Percentiles rank a stretch among this genome's conserved stretches.
Evolutionary conservation across 1,140 invertebrate species (phyloP).

Genomic region (Drosophila suzukii): DNA sequence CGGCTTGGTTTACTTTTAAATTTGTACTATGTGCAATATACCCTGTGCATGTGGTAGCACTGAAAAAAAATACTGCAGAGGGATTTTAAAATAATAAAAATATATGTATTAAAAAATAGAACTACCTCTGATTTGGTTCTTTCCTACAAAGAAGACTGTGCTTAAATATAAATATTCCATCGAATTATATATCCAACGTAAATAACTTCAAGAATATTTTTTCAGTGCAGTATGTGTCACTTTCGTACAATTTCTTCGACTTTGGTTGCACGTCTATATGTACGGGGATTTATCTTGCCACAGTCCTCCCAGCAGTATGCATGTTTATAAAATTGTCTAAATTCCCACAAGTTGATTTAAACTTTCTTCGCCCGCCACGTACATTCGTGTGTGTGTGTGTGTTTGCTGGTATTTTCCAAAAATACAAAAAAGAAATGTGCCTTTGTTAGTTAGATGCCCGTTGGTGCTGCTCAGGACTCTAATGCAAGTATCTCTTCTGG

Average conservation of each 20-base stretch:
- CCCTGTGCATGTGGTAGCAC: constrained; percentile 20
- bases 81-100: neutral
- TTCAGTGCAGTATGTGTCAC: constrained; percentile 24
- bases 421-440: constrained; percentile 21
- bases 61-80: constrained; percentile 3
- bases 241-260: constrained; percentile 1
- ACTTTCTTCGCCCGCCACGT: constrained; percentile 55
- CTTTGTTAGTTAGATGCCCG: constrained; percentile 54
- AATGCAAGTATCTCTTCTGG: constrained; percentile 38
- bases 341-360: constrained; percentile 82
- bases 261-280: constrained; percentile 26
- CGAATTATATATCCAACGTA: neutral
- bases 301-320: constrained; percentile 33
- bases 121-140: neutral
- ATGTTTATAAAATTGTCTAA: constrained; percentile 82
- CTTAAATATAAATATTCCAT: neutral
- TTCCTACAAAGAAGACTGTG: neutral
- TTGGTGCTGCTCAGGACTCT: constrained; percentile 42
- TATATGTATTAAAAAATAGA: too few species aligned
- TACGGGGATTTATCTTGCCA: constrained; percentile 29
- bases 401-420: constrained; percentile 19
- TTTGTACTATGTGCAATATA: constrained; percentile 65
- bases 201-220: neutral
- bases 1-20: constrained; percentile 77
- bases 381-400: constrained; percentile 10